Evolutionary conservation across 2,113 vertebrate species (phyloP), one percentile per base, ranked within the genome.

Genomic region (Odontesthes bonariensis): DNA sequence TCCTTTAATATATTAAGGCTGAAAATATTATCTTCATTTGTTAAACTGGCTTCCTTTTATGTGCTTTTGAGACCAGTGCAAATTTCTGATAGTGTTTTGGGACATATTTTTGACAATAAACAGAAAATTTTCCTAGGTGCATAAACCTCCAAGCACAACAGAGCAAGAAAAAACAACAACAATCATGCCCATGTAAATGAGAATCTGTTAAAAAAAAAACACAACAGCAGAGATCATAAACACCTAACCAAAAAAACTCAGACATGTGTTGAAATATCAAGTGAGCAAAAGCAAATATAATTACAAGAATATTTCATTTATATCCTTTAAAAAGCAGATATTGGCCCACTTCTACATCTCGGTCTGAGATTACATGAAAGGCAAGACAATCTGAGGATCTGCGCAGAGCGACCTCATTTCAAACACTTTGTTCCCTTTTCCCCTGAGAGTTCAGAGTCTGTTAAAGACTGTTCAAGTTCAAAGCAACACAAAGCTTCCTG

Each of bases 401-500:
- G 62, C n/a, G 60, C 71, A 52, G 44, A 57, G 61, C 27, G 52
- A 76, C 77, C 73, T 82, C 33, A 1, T 77, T 83, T 82, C 75
- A 10, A 52, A 73, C 82, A 66, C 69, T 84, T 84, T 88, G 69
- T 75, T 75, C 56, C 53, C 38, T 31, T 44, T 63, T 65, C 11
- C 53, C 71, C 22, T 47, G 73, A 23, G 12, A 22, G 49, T 55
- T 76, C 56, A 53, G 77, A 3, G 46, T 58, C 44, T 57, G 55
- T 53, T 52, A 40, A 52, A 72, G 64, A 3, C 44, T 69, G 40
- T 53, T 73, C 59, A 20, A 56, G 56, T 71, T 75, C 60, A 75
- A 85, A 62, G 71, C 3, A 16, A 59, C 65, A 59, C 27, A 40
- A 54, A 2, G 42, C 56, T 69, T 77, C 81, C 33, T 60, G 31